Evolutionary conservation across 2,888 invertebrate species (phyloP).

Genomic region (Gastracanthus pulcherrimus): DNA sequence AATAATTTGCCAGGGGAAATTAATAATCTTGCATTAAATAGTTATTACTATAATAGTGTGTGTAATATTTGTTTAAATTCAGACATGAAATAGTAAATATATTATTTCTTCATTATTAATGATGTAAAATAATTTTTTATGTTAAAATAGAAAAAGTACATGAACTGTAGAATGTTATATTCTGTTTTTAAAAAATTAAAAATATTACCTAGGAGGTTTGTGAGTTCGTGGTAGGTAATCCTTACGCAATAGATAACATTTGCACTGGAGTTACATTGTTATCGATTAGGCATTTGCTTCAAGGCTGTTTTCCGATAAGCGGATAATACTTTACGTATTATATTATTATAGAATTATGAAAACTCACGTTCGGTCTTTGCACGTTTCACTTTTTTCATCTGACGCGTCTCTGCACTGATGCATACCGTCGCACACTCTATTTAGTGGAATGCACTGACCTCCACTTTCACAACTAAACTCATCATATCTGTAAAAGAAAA

Average conservation of each 20-base stretch:
- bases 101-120: too few species aligned
- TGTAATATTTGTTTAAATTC: too few species aligned
- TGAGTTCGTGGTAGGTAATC: neutral
- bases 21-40: too few species aligned
- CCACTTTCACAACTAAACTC: constrained; percentile 65
- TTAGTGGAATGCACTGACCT: constrained; percentile 63
- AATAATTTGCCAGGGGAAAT: too few species aligned
- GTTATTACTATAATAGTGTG: too few species aligned
- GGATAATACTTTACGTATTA: constrained; percentile 19
- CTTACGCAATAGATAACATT: constrained; percentile 4
- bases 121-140: too few species aligned
- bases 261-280: neutral
- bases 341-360: neutral
- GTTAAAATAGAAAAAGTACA: too few species aligned
- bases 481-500: constrained; percentile 47
- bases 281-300: neutral
- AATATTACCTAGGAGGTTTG: neutral
- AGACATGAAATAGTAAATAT: too few species aligned
- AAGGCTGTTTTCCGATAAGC: neutral
- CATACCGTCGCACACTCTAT: constrained; percentile 65
- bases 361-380: constrained; percentile 58
- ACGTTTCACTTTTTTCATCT: constrained; percentile 63
- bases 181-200: neutral
- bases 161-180: too few species aligned
- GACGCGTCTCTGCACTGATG: constrained; percentile 67